Evolutionary conservation across 2,113 vertebrate genomes (phyloP).

Genomic region (Myotis lucifugus): DNA sequence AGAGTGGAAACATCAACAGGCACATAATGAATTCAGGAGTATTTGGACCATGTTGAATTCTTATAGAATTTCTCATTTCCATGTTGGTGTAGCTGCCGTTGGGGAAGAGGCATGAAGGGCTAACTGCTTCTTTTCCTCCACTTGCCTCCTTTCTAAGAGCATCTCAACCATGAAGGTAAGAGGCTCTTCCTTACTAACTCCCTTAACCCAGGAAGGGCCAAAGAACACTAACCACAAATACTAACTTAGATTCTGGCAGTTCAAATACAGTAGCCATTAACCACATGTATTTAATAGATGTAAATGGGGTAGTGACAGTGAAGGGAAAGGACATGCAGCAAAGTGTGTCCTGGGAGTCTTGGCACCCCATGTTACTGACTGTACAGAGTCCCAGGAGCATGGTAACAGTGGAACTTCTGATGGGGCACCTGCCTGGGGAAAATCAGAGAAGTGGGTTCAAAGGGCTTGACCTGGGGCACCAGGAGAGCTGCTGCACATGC

Average conservation of each 20-base stretch:
- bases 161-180: background rate
- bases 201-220: background rate
- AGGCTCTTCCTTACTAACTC: background rate
- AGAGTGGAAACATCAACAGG: no score
- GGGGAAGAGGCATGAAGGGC: background rate
- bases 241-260: background rate
- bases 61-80: background rate
- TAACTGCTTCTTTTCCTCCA: background rate
- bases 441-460: background rate
- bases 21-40: background rate
- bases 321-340: background rate
- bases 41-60: background rate
- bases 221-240: background rate
- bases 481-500: background rate
- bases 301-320: background rate
- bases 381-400: fast-evolving
- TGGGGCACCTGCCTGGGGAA: fast-evolving
- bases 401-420: background rate
- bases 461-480: fast-evolving
- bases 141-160: background rate
- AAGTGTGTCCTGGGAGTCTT: background rate
- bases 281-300: background rate
- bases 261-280: background rate
- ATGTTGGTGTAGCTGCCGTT: background rate
- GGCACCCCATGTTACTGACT: fast-evolving